Percentiles rank a stretch among this genome's conserved stretches.
Conservation (phyloP, 2,113 vertebrate species). For the Potamarius usumacintae region DNA sequence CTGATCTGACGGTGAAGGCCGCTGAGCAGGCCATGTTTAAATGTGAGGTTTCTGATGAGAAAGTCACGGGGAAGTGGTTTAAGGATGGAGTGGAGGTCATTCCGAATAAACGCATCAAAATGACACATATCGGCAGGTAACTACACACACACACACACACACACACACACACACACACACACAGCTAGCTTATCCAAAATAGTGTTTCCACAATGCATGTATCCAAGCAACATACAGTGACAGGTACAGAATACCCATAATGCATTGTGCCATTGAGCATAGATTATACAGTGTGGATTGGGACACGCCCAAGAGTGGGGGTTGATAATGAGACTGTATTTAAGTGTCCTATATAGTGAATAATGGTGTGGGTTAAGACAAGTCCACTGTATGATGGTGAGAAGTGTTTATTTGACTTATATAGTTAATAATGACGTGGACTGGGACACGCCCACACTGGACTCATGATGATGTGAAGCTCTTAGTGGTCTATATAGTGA, state of each 20-base stretch:
- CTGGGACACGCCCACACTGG: not conserved
- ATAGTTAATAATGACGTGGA: not conserved
- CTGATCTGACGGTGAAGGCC: slow-evolving; percentile 82
- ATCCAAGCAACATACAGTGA: not conserved
- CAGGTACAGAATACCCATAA: not conserved
- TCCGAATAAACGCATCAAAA: slow-evolving; percentile 72
- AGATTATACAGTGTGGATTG: not conserved
- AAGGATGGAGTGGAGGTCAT: slow-evolving; percentile 76
- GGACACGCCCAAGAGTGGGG: not conserved
- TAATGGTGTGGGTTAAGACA: not conserved
- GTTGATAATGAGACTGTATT: not conserved
- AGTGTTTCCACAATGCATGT: not conserved
- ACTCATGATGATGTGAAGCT: not conserved
- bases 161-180: slow-evolving; percentile 11
- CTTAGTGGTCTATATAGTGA: not conserved
- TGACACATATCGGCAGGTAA: slow-evolving; percentile 75
- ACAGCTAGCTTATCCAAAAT: not conserved
- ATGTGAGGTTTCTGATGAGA: slow-evolving; percentile 79
- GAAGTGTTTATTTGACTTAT: not conserved
- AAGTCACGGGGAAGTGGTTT: slow-evolving; percentile 79
- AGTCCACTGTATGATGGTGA: not conserved
- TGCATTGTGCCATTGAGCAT: not conserved
- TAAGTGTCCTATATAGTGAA: not conserved
- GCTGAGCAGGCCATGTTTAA: slow-evolving; percentile 77
- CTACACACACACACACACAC: slow-evolving; percentile 1